Conservation (phyloP, 2,888 invertebrate species). For the Hololepta plana region DNA sequence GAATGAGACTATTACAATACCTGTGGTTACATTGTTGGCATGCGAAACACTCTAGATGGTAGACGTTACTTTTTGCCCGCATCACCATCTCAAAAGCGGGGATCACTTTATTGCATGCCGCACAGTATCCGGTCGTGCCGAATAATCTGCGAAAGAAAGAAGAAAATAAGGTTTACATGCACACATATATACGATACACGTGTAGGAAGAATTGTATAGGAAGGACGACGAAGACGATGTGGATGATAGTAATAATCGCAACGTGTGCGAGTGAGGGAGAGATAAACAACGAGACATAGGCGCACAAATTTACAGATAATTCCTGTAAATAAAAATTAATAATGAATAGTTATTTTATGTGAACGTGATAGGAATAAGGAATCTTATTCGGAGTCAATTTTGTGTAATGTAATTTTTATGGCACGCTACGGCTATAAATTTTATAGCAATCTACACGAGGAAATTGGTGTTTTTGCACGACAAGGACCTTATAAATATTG, state of each 20-base stretch:
- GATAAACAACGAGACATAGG: no score
- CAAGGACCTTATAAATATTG: slow-evolving; percentile 21
- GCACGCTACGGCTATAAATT: slow-evolving; percentile 23
- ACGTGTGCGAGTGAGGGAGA: no score
- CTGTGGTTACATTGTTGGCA: slow-evolving; percentile 91
- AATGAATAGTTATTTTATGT: slow-evolving; percentile 10
- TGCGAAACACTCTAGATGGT: slow-evolving; percentile 87
- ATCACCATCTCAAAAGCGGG: slow-evolving; percentile 93
- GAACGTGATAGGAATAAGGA: slow-evolving; percentile 13
- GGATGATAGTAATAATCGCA: no score
- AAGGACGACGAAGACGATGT: no score
- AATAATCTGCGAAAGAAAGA: slow-evolving; percentile 47
- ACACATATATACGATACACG: slow-evolving; percentile 3
- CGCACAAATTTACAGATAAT: no score
- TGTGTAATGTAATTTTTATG: slow-evolving; percentile 25
- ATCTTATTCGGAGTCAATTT: slow-evolving; percentile 22
- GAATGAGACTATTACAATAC: slow-evolving; percentile 34
- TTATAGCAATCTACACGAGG: slow-evolving; percentile 23
- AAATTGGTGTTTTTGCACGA: slow-evolving; percentile 17
- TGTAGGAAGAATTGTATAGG: no score
- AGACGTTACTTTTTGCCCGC: slow-evolving; percentile 81
- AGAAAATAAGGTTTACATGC: slow-evolving; percentile 2
- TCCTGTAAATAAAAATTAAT: slow-evolving; percentile 9
- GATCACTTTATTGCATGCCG: slow-evolving; percentile 83
- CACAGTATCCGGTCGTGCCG: slow-evolving; percentile 78